phyloP scores from a whole-genome alignment of 2,113 vertebrate species.

The Oostethus manadensis region DNA sequence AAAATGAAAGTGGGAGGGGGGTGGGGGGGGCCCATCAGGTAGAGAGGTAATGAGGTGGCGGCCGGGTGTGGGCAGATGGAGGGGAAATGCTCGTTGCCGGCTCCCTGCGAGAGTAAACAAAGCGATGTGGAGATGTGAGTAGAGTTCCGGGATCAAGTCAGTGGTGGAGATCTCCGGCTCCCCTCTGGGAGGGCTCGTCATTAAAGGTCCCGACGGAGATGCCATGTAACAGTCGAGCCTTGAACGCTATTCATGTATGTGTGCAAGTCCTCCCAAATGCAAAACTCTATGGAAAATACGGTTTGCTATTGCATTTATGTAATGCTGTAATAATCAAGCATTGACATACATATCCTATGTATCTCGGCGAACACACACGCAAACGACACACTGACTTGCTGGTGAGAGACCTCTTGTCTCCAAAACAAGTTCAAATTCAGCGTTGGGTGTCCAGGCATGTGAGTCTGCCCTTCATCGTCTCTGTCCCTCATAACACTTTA shows the following conservation, averaged over 20 bases:
- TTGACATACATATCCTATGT: too few relatives aligned
- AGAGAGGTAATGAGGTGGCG: conserved; percentile 60
- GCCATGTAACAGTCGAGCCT: neutral
- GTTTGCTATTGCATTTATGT: too few relatives aligned
- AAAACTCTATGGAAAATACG: too few relatives aligned
- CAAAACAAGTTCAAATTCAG: too few relatives aligned
- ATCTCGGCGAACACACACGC: too few relatives aligned
- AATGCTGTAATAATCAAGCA: too few relatives aligned
- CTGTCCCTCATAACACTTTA: too few relatives aligned
- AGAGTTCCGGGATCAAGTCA: conserved; percentile 52
- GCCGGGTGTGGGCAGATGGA: conserved; percentile 33
- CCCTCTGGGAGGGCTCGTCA: conserved; percentile 16
- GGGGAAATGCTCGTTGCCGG: conserved; percentile 49
- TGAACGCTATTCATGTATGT: neutral
- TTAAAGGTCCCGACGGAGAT: neutral
- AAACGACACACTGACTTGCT: too few relatives aligned
- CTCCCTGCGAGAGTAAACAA: conserved; percentile 73
- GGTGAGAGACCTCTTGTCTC: too few relatives aligned
- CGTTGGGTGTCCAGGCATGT: too few relatives aligned
- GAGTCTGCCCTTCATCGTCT: too few relatives aligned
- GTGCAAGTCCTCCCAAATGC: neutral
- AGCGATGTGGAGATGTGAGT: conserved; percentile 37
- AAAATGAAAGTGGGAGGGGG: conserved; percentile 56
- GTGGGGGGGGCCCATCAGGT: conserved; percentile 56
- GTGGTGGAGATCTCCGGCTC: conserved; percentile 30